Evolutionary conservation across 2,797 vertebrate species (phyloP).

Genomic region (Champsocephalus esox): DNA sequence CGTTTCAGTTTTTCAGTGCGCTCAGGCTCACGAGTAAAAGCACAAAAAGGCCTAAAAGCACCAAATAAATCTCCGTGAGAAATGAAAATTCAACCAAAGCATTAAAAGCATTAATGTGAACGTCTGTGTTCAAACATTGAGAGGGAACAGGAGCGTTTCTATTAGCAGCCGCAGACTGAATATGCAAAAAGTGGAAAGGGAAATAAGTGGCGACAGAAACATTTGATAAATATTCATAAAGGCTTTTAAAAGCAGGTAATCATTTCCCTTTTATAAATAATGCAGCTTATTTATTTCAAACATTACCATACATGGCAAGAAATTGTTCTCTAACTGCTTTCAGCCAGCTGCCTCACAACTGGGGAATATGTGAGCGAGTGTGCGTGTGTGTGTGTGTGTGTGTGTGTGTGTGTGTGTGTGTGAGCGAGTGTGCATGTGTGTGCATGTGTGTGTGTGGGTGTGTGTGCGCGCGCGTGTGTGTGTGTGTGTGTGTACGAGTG

Average conservation of each 20-base stretch:
- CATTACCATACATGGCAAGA: slow-evolving; percentile 65
- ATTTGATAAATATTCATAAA: slow-evolving; percentile 83
- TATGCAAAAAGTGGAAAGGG: slow-evolving; percentile 60
- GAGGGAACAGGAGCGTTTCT: slow-evolving; percentile 38
- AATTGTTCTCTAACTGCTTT: slow-evolving; percentile 66
- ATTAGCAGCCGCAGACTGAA: slow-evolving; percentile 58
- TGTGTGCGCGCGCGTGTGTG: rapidly evolving
- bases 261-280: slow-evolving; percentile 81
- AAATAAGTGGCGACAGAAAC: slow-evolving; percentile 69
- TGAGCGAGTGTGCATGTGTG: background rate
- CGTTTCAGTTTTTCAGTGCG: no score
- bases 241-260: slow-evolving; percentile 82
- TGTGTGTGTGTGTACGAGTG: no score
- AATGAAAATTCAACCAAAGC: slow-evolving; percentile 52
- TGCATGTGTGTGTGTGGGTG: background rate
- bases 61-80: slow-evolving; percentile 13
- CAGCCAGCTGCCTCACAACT: slow-evolving; percentile 47
- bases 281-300: slow-evolving; percentile 81
- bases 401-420: background rate
- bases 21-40: slow-evolving; percentile 30
- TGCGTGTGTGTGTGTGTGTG: slow-evolving; percentile 33
- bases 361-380: slow-evolving; percentile 23
- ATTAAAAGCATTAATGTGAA: slow-evolving; percentile 40
- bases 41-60: slow-evolving; percentile 41
- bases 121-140: slow-evolving; percentile 32